Evolutionary conservation across 2,113 vertebrate species (phyloP).

Genomic region (Halichoerus grypus): DNA sequence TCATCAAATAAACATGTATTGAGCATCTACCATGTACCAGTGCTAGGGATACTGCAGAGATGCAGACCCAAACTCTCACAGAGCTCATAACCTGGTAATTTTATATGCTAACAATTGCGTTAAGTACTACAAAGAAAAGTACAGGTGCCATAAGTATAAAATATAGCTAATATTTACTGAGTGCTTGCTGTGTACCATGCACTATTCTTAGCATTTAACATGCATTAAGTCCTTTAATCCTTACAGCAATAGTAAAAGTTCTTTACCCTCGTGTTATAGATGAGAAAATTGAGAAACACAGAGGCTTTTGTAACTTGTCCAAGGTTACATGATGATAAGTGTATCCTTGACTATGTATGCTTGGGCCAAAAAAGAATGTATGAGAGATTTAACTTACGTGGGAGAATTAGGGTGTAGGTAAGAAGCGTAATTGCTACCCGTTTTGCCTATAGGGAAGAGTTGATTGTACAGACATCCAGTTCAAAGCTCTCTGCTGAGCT

Average conservation of each 20-base stretch:
- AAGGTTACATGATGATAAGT: not conserved
- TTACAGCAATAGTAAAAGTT: not conserved
- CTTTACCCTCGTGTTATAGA: not conserved
- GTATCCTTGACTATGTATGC: not conserved
- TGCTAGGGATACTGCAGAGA: not conserved
- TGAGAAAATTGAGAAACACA: not conserved
- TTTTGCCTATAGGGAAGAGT: not conserved
- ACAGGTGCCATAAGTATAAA: not conserved
- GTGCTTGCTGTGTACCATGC: not conserved
- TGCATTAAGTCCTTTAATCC: not conserved
- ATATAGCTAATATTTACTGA: not conserved
- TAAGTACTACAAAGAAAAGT: conserved; percentile 2
- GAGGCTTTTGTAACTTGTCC: not conserved
- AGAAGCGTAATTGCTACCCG: not conserved
- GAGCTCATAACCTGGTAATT: not conserved
- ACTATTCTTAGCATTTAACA: not conserved
- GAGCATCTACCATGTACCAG: not conserved
- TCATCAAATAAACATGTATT: not conserved
- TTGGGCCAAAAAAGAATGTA: not conserved
- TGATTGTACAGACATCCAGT: not conserved
- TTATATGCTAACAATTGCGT: not conserved
- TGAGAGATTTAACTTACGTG: not conserved
- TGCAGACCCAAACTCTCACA: not conserved
- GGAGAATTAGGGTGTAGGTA: not conserved
- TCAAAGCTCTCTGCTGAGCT: not conserved